Base-by-base conservation (phyloP, 1,140 invertebrate genomes). In the Melitaea cinxia region DNA sequence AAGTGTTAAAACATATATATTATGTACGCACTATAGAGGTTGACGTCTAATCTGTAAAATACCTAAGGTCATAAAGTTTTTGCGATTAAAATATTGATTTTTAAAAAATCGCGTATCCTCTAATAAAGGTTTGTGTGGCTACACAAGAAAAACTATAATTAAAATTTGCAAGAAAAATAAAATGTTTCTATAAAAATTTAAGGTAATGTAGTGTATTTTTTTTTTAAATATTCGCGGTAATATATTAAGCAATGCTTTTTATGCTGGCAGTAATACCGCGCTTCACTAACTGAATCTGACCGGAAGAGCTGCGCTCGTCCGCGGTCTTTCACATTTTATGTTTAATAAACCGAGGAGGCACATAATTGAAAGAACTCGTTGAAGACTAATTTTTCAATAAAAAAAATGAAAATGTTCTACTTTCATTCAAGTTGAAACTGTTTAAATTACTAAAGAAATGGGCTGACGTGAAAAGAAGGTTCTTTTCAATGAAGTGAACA, bases 251-350 rank as follows among this genome's bases (percentile, higher is more conserved):
- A 56, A n/a, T 56, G 35, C 37, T 56, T 35, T 12, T 42, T 56
- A 56, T 19, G 15, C 53, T 4, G 14, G 26, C 35, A 56, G 53
- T 35, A 56, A 56, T 56, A 56, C 35, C 35, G 17, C 53, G 53
- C 35, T 24, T 26, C 14, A 28, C 35, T 56, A 21, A 21, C n/a
- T 26, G 35, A 33, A 39, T 56, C 53, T 42, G 53, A 37, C 53
- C 53, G 53, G 53, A 23, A 56, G 53, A 56, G 53, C 15, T 56
- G 53, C 23, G 23, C 35, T 24, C 53, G 53, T 14, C 39, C 53
- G 53, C 35, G n/a, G 15, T 56, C 53, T 56, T n/a, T n/a, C n/a
- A 39, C 53, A 56, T 42, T 56, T 56, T 56, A 42, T 28, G 35
- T 56, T 56, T 56, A n/a, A 56, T 42, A 56, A 14, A 42, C 35